A percentile compares a stretch with the other conserved stretches of the same genome.
Conservation (phyloP, 2,888 invertebrate genomes). For the Ophioninae sp. region DNA sequence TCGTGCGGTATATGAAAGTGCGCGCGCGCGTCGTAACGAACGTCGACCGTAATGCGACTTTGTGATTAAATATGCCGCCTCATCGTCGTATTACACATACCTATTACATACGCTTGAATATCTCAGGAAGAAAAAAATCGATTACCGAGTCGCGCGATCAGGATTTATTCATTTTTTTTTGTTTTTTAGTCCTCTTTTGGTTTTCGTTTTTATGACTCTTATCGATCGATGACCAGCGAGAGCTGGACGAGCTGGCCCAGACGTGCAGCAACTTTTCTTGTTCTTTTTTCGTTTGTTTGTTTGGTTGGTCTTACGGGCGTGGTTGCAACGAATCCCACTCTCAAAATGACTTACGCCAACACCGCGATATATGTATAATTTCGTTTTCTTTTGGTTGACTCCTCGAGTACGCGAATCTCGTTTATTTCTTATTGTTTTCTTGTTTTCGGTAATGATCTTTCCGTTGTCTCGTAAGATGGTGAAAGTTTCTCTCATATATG, state of each 20-base stretch:
- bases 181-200: conserved; percentile 20
- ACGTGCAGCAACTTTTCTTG: conserved; percentile 66
- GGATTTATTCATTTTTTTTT: conserved; percentile 17
- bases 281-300: too few relatives aligned
- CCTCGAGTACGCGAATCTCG: conserved; percentile 18
- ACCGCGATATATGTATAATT: conserved; percentile 12
- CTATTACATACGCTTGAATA: conserved; percentile 52
- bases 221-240: conserved; percentile 64
- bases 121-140: conserved; percentile 62
- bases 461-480: conserved; percentile 22
- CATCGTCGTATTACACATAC: conserved; percentile 34
- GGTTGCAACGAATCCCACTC: conserved; percentile 25
- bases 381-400: conserved; percentile 22
- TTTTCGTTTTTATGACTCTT: conserved; percentile 17
- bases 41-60: conserved; percentile 63
- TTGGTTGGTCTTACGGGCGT: conserved; percentile 16
- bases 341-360: background rate
- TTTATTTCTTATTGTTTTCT: conserved; percentile 23
- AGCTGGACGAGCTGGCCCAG: conserved; percentile 75
- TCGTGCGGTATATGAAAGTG: conserved; percentile 51
- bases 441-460: conserved; percentile 15
- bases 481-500: conserved; percentile 21
- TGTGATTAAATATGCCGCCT: conserved; percentile 53
- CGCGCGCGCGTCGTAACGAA: conserved; percentile 61
- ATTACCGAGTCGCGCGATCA: conserved; percentile 60